Conservation (phyloP, 2,888 invertebrate genomes). For the Cephus nigrinus region DNA sequence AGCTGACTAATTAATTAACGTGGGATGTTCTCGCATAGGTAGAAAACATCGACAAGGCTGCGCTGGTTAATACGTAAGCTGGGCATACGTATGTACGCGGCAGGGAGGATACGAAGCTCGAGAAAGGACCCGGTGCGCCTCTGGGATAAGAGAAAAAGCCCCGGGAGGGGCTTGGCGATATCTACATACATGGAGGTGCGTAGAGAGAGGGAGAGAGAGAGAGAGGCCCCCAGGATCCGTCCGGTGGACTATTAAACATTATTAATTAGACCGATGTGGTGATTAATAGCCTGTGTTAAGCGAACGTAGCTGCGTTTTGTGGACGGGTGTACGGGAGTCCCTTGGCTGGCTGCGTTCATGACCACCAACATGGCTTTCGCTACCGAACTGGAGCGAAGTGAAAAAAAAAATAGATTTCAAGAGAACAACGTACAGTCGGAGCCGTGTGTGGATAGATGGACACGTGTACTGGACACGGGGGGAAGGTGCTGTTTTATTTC, state of each 20-base stretch:
- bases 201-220: neutral
- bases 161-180: constrained; percentile 6
- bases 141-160: neutral
- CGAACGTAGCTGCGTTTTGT: constrained; percentile 9
- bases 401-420: neutral
- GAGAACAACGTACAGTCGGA: neutral
- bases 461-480: neutral
- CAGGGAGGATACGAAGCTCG: neutral
- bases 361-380: constrained; percentile 22
- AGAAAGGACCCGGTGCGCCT: neutral
- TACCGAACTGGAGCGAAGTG: constrained; percentile 22
- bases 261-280: constrained; percentile 44
- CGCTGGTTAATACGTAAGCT: neutral
- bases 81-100: too few species aligned
- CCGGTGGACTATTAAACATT: constrained; percentile 35
- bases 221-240: constrained; percentile 22
- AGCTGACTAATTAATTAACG: neutral
- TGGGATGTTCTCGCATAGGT: neutral
- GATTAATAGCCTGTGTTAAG: constrained; percentile 36
- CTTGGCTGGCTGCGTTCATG: neutral
- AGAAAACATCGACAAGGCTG: neutral
- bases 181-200: constrained; percentile 11
- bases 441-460: neutral
- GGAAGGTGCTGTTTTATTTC: neutral
- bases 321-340: constrained; percentile 4